Evolutionary conservation across 2,797 vertebrate genomes (phyloP).

Genomic region (Pteronotus mesoamericanus): DNA sequence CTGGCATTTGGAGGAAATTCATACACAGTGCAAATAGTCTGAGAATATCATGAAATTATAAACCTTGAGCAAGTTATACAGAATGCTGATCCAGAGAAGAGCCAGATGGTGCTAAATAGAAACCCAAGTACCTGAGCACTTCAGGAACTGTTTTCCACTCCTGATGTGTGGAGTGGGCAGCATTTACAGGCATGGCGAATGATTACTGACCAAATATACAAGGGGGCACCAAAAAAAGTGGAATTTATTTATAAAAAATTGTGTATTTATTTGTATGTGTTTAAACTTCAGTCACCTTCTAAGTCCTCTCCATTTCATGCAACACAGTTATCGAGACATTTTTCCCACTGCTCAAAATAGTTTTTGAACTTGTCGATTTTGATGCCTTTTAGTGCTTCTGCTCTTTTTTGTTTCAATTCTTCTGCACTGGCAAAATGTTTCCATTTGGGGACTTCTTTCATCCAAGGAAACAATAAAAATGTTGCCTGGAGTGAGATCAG

Average conservation of each 20-base stretch:
- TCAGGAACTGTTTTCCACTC: not conserved
- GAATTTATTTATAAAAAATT: not conserved
- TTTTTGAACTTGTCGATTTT: not conserved
- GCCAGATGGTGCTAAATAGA: not conserved
- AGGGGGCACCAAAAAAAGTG: not conserved
- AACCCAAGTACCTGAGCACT: not conserved
- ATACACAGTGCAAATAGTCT: not conserved
- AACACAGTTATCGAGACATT: not conserved
- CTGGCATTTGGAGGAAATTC: not conserved
- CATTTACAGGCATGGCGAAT: not conserved
- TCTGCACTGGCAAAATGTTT: not conserved
- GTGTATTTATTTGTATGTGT: not conserved
- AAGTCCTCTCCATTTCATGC: not conserved
- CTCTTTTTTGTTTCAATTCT: not conserved
- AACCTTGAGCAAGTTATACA: not conserved
- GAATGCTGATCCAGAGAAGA: not conserved
- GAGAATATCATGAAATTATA: not conserved
- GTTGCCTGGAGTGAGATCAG: not conserved
- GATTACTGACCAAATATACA: not conserved
- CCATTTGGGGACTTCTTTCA: not conserved
- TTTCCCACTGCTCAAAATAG: not conserved
- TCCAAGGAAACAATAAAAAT: not conserved
- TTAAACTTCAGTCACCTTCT: not conserved
- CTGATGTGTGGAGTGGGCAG: not conserved
- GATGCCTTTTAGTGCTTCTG: not conserved